Conservation (phyloP, 1,140 invertebrate genomes). For the Planococcus citri region DNA sequence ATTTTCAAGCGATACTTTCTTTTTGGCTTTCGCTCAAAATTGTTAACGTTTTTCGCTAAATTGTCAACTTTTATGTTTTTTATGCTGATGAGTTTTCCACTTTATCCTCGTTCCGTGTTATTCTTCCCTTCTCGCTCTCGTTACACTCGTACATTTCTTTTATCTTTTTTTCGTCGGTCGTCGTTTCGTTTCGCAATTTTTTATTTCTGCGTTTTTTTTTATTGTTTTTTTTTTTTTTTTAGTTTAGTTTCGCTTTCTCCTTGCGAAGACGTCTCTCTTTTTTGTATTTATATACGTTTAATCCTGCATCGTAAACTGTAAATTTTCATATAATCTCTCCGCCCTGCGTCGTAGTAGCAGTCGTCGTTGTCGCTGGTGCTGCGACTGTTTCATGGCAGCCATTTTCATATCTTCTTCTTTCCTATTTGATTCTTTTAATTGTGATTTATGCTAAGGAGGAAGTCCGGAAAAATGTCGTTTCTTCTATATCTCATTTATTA, state of each 20-base stretch:
- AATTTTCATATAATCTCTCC: conserved; percentile 19
- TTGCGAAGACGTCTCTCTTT: conserved; percentile 11
- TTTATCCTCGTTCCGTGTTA: conserved; percentile 20
- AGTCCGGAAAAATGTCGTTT: conserved; percentile 18
- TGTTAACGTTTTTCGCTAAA: conserved; percentile 20
- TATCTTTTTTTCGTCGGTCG: conserved; percentile 10
- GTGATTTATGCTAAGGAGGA: conserved; percentile 20
- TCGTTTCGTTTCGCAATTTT: conserved; percentile 17
- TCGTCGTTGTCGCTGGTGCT: too few relatives aligned
- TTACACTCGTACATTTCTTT: conserved; percentile 19
- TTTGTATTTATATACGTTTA: conserved; percentile 20
- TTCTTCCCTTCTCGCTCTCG: conserved; percentile 5
- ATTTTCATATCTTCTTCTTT: conserved; percentile 20
- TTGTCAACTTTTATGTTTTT: conserved; percentile 20
- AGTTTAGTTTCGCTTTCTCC: conserved; percentile 10
- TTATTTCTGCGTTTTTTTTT: conserved; percentile 20
- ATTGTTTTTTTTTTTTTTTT: conserved; percentile 11
- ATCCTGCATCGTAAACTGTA: conserved; percentile 20
- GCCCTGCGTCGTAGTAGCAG: neutral
- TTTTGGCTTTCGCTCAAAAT: conserved; percentile 19
- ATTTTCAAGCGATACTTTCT: conserved; percentile 20
- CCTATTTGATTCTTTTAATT: conserved; percentile 20
- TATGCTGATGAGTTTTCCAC: conserved; percentile 20
- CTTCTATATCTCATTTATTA: conserved; percentile 20
- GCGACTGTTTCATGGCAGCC: conserved; percentile 8